Percentiles rank a stretch among this genome's conserved stretches.
These are phyloP conservation scores for Amphimedon queenslandica DNA, from an alignment of 37 sponge, comb jelly and placozoan genomes.

Conservation along the genomic window DNA sequence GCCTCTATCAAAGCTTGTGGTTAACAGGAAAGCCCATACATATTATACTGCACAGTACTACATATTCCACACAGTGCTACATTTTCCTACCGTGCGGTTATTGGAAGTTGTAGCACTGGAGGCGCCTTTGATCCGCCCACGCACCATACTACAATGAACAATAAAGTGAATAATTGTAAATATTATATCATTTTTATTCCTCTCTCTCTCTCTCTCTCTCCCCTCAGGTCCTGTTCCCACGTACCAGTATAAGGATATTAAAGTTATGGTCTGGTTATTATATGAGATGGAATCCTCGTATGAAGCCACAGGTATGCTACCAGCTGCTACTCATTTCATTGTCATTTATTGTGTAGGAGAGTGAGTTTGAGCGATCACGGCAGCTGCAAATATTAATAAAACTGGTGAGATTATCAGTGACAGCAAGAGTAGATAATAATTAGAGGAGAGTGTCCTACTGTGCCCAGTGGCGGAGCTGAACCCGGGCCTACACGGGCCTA, in stretches of 20 bases:
- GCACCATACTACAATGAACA: too few species aligned
- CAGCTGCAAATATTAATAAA: slow-evolving; percentile 43
- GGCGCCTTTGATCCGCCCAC: too few species aligned
- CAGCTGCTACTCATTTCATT: background rate
- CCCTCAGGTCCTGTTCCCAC: slow-evolving; percentile 70
- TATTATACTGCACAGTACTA: too few species aligned
- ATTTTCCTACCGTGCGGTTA: too few species aligned
- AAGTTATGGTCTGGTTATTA: slow-evolving; percentile 85
- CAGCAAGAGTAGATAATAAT: too few species aligned
- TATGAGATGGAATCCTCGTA: slow-evolving; percentile 90
- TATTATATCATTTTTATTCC: background rate
- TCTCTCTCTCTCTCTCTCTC: background rate
- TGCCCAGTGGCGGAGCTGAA: too few species aligned
- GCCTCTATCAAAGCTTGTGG: too few species aligned
- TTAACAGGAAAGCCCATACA: too few species aligned
- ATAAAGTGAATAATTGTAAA: slow-evolving; percentile 40
- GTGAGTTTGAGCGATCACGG: background rate
- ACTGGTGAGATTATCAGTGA: slow-evolving; percentile 29
- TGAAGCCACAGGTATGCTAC: slow-evolving; percentile 76
- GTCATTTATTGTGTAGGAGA: background rate
- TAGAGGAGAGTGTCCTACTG: too few species aligned
- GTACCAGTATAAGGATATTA: slow-evolving; percentile 74
- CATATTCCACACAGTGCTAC: too few species aligned
- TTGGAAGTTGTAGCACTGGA: too few species aligned
- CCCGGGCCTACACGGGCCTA: too few species aligned